A percentile compares a stretch with the other conserved stretches of the same genome.
Conservation (phyloP, 2,113 vertebrate genomes). For the Apteryx mantelli region DNA sequence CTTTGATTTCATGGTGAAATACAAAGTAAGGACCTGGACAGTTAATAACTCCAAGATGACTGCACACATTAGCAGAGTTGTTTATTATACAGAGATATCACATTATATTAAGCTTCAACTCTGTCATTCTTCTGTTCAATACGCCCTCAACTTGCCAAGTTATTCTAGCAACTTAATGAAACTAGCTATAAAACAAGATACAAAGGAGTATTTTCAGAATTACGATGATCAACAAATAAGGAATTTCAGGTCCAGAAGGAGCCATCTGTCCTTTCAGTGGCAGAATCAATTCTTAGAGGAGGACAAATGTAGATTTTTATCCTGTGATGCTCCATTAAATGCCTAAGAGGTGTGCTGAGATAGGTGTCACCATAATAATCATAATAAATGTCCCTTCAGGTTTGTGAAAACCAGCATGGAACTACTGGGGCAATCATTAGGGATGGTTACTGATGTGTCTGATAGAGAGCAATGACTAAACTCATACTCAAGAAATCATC, state of each 20-base stretch:
- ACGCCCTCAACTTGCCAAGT: background rate
- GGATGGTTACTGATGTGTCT: background rate
- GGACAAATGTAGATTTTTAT: slow-evolving; percentile 48
- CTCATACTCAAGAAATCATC: background rate
- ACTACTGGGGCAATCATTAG: background rate
- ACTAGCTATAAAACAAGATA: background rate
- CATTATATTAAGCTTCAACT: background rate
- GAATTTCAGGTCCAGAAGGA: background rate
- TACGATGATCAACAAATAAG: background rate
- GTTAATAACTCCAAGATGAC: background rate
- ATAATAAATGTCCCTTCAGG: slow-evolving; percentile 27
- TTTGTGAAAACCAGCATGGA: slow-evolving; percentile 20
- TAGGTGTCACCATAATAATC: slow-evolving; percentile 38
- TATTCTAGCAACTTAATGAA: background rate
- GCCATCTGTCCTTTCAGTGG: background rate
- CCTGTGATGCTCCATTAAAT: slow-evolving; percentile 31
- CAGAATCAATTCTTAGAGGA: slow-evolving; percentile 1
- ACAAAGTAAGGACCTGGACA: background rate
- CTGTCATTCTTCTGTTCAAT: background rate
- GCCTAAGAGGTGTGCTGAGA: slow-evolving; percentile 30
- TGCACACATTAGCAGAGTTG: background rate
- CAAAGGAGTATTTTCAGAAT: background rate
- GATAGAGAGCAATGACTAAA: slow-evolving; percentile 7
- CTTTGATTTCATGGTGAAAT: background rate
- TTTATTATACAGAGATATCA: background rate